Percentiles rank a stretch among this genome's conserved stretches.
Conservation (phyloP, 1,140 invertebrate genomes). For the Zophobas morio region DNA sequence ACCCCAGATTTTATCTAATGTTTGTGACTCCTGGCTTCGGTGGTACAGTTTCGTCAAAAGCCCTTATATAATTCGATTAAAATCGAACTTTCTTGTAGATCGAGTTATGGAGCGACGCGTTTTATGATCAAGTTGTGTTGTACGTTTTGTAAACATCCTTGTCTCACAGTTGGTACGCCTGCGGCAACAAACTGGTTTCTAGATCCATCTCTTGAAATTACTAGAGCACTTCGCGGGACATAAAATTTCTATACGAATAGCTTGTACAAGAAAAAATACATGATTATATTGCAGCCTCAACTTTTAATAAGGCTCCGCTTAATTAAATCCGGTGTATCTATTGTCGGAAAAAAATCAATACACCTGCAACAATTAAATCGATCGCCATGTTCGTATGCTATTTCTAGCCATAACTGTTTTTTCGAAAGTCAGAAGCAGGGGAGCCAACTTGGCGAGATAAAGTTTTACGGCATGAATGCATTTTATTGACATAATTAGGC, state of each 20-base stretch:
- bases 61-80: conserved; percentile 34
- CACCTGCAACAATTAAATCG: conserved; percentile 22
- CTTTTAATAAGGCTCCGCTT: conserved; percentile 9
- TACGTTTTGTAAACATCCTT: conserved; percentile 37
- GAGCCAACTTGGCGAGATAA: neutral
- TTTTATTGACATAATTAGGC: conserved; percentile 1
- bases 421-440: neutral
- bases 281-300: conserved; percentile 25
- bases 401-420: conserved; percentile 1
- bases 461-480: neutral
- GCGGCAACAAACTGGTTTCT: conserved; percentile 45
- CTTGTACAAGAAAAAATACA: conserved; percentile 12
- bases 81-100: conserved; percentile 6
- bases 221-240: conserved; percentile 49
- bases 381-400: neutral
- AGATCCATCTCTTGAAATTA: conserved; percentile 47
- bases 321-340: conserved; percentile 29
- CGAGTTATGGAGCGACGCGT: conserved; percentile 5
- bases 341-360: conserved; percentile 19
- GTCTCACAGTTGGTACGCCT: conserved; percentile 37
- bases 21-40: conserved; percentile 11
- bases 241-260: conserved; percentile 5
- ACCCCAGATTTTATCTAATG: conserved; percentile 23
- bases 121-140: conserved; percentile 25
- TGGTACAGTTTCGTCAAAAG: conserved; percentile 42